These are phyloP conservation scores for Momotus momota DNA, from an alignment of 2,797 vertebrate genomes.

Conservation along the genomic window DNA sequence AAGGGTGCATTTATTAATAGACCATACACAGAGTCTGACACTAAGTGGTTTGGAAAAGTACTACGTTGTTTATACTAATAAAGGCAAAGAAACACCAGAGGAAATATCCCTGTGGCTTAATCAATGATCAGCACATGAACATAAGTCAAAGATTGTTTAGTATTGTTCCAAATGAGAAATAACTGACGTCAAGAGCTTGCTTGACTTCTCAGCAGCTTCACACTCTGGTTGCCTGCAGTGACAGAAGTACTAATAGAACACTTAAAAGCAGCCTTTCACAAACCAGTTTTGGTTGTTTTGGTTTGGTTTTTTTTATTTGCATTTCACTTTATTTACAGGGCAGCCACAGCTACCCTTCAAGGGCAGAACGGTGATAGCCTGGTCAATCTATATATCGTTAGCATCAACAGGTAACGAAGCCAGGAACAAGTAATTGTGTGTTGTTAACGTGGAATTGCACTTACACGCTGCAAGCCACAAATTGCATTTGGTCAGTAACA, in stretches of 20 bases:
- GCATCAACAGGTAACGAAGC: background rate
- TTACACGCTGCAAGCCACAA: background rate
- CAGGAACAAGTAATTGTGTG: background rate
- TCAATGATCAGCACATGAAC: conserved; percentile 73
- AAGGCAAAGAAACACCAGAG: conserved; percentile 62
- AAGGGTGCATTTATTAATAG: conserved; percentile 46
- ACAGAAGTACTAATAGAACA: conserved; percentile 67
- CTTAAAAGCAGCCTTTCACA: conserved; percentile 18
- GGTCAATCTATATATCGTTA: background rate
- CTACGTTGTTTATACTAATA: conserved; percentile 72
- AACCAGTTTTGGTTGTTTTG: background rate
- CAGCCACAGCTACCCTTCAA: conserved; percentile 20
- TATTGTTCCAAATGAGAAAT: conserved; percentile 77
- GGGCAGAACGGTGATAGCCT: background rate
- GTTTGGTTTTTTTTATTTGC: background rate
- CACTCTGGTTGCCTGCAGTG: conserved; percentile 69
- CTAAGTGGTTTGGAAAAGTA: conserved; percentile 50
- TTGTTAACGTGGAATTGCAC: background rate
- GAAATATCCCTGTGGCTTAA: conserved; percentile 79
- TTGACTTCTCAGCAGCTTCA: conserved; percentile 75
- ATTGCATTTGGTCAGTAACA: background rate
- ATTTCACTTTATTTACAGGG: conserved; percentile 35
- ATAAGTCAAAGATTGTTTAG: conserved; percentile 74
- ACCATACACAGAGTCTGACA: conserved; percentile 22
- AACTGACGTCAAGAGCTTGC: conserved; percentile 77